Conservation (phyloP, 23 tunicate species). For the Aplidium turbinatum region DNA sequence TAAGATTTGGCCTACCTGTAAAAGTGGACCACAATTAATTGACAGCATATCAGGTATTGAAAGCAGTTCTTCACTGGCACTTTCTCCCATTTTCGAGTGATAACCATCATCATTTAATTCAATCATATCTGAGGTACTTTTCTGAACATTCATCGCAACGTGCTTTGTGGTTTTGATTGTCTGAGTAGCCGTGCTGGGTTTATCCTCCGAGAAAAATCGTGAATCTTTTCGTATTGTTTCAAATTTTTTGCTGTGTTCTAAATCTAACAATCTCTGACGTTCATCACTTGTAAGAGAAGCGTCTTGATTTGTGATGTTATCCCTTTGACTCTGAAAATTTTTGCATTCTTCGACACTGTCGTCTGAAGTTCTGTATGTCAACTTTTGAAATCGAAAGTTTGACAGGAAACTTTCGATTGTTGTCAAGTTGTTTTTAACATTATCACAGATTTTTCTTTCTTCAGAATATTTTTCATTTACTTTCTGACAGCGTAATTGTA, state of each 20-base stretch:
- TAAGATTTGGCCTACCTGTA: too few relatives aligned
- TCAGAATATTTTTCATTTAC: background rate
- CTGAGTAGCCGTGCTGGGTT: background rate
- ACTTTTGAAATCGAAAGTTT: too few relatives aligned
- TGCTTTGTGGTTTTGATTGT: background rate
- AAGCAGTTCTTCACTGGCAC: background rate
- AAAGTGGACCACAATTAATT: background rate
- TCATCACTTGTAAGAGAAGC: too few relatives aligned
- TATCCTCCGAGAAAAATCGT: background rate
- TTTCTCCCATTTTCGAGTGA: conserved; percentile 25
- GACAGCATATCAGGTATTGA: background rate
- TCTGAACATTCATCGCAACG: background rate
- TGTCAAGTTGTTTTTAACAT: too few relatives aligned
- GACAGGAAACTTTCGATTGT: too few relatives aligned
- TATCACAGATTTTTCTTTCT: background rate
- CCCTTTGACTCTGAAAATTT: background rate
- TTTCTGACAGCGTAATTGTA: background rate
- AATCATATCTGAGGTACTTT: too few relatives aligned
- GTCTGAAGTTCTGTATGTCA: too few relatives aligned
- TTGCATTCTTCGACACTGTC: background rate
- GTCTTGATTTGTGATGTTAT: too few relatives aligned
- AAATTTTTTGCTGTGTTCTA: too few relatives aligned
- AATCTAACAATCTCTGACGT: too few relatives aligned
- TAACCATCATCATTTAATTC: conserved; percentile 38
- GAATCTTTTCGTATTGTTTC: background rate